Base-by-base conservation (phyloP, 2,888 invertebrate species). In the Agriotes lineatus region DNA sequence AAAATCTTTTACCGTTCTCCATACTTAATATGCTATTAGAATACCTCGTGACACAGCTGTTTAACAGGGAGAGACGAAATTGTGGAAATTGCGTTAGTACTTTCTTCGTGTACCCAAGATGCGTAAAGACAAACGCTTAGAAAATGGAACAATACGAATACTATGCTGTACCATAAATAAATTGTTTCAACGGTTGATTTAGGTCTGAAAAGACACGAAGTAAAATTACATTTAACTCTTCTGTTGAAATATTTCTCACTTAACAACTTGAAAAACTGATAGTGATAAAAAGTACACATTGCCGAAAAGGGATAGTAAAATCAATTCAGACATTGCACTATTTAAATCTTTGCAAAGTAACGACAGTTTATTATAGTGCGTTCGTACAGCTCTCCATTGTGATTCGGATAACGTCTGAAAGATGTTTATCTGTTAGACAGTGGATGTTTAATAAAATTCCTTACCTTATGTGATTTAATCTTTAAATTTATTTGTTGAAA, bases 21-120 rank as follows among this genome's bases (percentile, higher is more conserved):
- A n/a, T n/a, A n/a, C n/a, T n/a, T n/a, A n/a, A n/a, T n/a, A n/a
- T n/a, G n/a, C n/a, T n/a, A n/a, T n/a, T n/a, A n/a, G n/a, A n/a
- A 12, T 14, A 42, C 42, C 44, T 72, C 73, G 12, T 70, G 62
- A n/a, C 48, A 50, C 16, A 57, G 59, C 35, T 68, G 48, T 50
- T 70, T 59, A 9, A 66, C 35, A 0, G 70, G 61, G 10, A 72
- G 22, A 12, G 54, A 44, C 10, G 50, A 19, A 25, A 73, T 42
- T 45, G 50, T 62, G n/a, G 61, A 35, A 5, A 70, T 22, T 9
- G 70, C 50, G 33, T 67, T 65, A 0, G 25, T 18, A 35, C 70
- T 73, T 62, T 70, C 72, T 71, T 73, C 70, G 14, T 70, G 48
- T 7, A 73, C 70, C 44, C 59, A 66, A 3, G 72, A 61, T 16